These are phyloP conservation scores for Orchestia grillus DNA, from an alignment of 1,140 invertebrate species.

Conservation along the genomic window DNA sequence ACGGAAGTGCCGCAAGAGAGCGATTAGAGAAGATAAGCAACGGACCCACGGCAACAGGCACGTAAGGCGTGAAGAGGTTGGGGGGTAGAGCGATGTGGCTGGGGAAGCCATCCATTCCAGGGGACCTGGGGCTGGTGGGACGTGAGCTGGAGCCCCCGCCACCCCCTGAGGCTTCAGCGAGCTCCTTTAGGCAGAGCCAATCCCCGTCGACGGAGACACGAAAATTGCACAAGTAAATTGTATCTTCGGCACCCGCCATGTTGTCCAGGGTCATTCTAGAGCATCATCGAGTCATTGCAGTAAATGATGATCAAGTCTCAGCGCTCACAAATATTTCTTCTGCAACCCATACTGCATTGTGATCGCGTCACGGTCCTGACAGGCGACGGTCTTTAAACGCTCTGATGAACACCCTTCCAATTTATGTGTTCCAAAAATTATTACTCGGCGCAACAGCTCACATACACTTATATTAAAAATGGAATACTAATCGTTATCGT, in stretches of 20 bases:
- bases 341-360: not conserved
- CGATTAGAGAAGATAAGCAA: too few species aligned
- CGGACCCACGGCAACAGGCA: slow-evolving; percentile 67
- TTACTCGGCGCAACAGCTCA: too few species aligned
- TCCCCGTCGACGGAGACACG: slow-evolving; percentile 96
- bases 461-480: not conserved
- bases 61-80: slow-evolving; percentile 68
- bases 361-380: not conserved
- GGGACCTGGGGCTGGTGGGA: slow-evolving; percentile 63
- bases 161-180: slow-evolving; percentile 81
- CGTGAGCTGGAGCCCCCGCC: slow-evolving; percentile 60
- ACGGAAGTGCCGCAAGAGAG: slow-evolving; percentile 66
- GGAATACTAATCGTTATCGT: not conserved
- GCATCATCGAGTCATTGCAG: not conserved
- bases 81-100: slow-evolving; percentile 60
- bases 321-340: not conserved
- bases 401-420: not conserved
- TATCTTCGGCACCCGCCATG: slow-evolving; percentile 76
- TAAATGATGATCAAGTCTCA: not conserved
- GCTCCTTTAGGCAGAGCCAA: slow-evolving; percentile 95
- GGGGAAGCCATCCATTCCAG: slow-evolving; percentile 11
- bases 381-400: not conserved
- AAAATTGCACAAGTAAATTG: slow-evolving; percentile 97
- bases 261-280: not conserved
- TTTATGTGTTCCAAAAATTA: too few species aligned